phyloP scores from a whole-genome alignment of 2,888 invertebrate species.

The Eilema caniola region DNA sequence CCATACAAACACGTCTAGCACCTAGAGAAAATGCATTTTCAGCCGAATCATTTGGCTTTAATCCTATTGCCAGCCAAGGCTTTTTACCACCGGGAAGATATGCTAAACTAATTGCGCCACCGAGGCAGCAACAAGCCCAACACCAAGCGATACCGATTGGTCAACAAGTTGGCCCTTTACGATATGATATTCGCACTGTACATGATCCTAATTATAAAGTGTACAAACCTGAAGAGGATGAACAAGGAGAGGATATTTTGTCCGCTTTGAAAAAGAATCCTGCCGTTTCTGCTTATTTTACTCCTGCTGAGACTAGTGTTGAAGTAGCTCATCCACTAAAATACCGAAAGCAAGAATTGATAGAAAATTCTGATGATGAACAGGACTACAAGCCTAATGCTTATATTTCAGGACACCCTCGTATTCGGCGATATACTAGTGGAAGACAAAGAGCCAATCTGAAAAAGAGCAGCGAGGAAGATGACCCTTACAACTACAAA shows the following conservation, averaged over 20 bases:
- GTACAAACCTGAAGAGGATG: conserved; percentile 78
- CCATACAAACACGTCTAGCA: conserved; percentile 74
- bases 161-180: conserved; percentile 70
- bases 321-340: conserved; percentile 79
- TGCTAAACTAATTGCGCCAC: conserved; percentile 70
- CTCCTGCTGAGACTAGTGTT: conserved; percentile 77
- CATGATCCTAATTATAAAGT: conserved; percentile 83
- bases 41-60: conserved; percentile 80
- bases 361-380: conserved; percentile 71
- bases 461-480: conserved; percentile 71
- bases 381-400: conserved; percentile 82
- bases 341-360: conserved; percentile 76
- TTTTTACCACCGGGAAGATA: conserved; percentile 70
- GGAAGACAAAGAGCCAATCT: conserved; percentile 75
- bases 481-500: conserved; percentile 85
- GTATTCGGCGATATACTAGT: conserved; percentile 83
- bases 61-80: conserved; percentile 81
- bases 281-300: conserved; percentile 78
- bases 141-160: conserved; percentile 58
- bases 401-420: conserved; percentile 81
- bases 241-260: conserved; percentile 77
- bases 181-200: conserved; percentile 80
- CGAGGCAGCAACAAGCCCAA: conserved; percentile 57
- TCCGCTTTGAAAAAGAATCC: conserved; percentile 80
- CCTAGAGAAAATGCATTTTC: conserved; percentile 78